Base-by-base conservation (phyloP, 2,797 vertebrate genomes). In the Clarias fuscus region DNA sequence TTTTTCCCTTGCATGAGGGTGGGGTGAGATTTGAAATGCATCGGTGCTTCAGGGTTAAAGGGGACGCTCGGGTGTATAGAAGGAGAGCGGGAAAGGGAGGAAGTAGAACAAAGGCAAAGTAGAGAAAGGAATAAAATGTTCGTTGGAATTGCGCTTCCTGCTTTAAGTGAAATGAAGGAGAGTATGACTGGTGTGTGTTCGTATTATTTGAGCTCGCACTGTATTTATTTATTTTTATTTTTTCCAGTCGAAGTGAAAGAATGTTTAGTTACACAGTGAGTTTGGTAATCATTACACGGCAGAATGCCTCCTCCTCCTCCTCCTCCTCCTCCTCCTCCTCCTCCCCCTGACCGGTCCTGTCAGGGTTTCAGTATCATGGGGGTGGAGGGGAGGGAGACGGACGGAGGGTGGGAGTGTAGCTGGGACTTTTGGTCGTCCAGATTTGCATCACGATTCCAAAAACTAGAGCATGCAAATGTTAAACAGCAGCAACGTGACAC, bases 361-460 rank as follows among this genome's bases (percentile, higher is more conserved):
- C 37, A 5, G 15, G 17, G 37, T 77, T 86, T 30, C 71, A 33
- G 80, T 85, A 62, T 83, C 40, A 22, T 37, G 37, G 37, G 61
- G 67, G 67, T 56, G 82, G 56, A 56, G 65, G 67, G 72, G 78
- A 84, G 56, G 56, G 1, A 48, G 37, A 37, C 37, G 37, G 37
- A 37, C 37, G 37, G 37, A 33, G 72, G 7, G 40, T 30, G n/a
- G 56, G 67, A 82, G 56, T 13, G 40, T 27, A 33, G 72, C 72
- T 0, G 2, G n/a, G 4, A 18, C 20, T 5, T 33, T 62, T 27
- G 10, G 7, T 27, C 58, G 20, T 88, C 82, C 64, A 85, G 79
- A 88, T 92, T 91, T 85, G 82, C 64, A 43, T 89, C 89, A 91
- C 89, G 91, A 27, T 53, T 71, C 53, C 13, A 22, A 53, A 79